Conservation (phyloP, 1,140 invertebrate genomes). For the Bursaphelenchus mucronatus region DNA sequence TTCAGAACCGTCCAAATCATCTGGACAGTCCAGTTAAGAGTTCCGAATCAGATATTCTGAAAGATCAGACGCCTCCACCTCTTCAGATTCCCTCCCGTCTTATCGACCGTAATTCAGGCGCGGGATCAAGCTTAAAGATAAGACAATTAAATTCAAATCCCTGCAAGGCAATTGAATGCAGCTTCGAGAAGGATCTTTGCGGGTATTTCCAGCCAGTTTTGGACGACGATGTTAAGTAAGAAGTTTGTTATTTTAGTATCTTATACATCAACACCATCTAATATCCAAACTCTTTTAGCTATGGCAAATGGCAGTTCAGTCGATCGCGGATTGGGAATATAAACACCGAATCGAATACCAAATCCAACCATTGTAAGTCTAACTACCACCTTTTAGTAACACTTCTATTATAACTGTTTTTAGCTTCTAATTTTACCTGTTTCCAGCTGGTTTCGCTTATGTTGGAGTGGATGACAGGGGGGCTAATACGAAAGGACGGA, state of each 20-base stretch:
- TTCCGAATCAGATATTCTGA: neutral
- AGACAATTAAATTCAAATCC: neutral
- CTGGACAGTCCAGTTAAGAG: neutral
- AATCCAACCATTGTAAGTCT: no score
- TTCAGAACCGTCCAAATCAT: neutral
- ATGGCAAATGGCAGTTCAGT: constrained; percentile 23
- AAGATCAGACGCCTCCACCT: neutral
- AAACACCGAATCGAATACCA: neutral
- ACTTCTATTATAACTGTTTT: neutral
- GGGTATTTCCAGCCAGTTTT: constrained; percentile 17
- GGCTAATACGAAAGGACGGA: constrained; percentile 14
- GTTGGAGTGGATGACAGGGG: constrained; percentile 19
- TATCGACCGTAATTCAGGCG: neutral
- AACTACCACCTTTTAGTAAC: no score
- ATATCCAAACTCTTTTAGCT: neutral
- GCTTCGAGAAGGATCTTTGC: constrained; percentile 20
- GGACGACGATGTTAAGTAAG: constrained; percentile 4
- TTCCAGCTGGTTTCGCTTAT: constrained; percentile 22
- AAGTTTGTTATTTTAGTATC: neutral
- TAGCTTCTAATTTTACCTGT: neutral
- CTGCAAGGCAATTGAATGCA: constrained; percentile 16
- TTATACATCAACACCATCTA: neutral
- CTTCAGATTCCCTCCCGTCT: neutral
- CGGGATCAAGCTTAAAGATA: neutral
- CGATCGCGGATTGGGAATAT: constrained; percentile 6